Base-by-base conservation (phyloP, 64 coral and sea anemone genomes). In the Platygyra sinensis region DNA sequence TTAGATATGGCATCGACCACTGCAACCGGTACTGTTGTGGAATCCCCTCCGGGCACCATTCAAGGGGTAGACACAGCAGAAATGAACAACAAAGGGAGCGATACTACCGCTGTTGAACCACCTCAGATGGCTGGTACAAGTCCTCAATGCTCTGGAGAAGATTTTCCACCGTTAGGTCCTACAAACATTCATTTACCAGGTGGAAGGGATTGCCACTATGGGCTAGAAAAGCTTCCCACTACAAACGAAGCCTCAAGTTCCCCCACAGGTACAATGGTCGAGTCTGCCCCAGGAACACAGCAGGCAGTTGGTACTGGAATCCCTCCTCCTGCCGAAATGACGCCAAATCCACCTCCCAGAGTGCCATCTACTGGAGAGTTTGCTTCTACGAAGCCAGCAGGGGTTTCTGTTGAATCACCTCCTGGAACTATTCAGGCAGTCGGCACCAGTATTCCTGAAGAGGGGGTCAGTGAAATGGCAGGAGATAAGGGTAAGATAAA, bases 371-470 rank as follows among this genome's bases (percentile, higher is more conserved):
- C 33, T 13, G 46, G 20, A 39, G 78, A 46, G 6, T 52, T 62
- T 75, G 90, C 55, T 29, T 83, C 80, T 10, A 91, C 80, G 4
- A 71, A 73, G 4, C 79, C 65, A n/a, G 59, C 67, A 10, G 79
- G 89, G 4, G 0, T 83, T 29, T 39, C 79, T n/a, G 69, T 91
- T 11, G 89, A 85, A 60, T 91, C 89, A 10, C 52, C 89, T 33
- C 89, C 89, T 3, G 89, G 80, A 10, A 91, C 89, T 38, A 75
- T 85, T 85, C 49, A 83, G 69, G 89, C 89, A 5, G 79, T 84
- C 22, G 80, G 65, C 3, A 91, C 79, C 50, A 67, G 18, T 36
- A 39, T 64, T 71, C 24, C 65, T 11, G 30, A 9, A 24, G 36
- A 60, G 12, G 55, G 78, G 20, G 27, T 63, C 18, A 71, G n/a